Evolutionary conservation across 2,888 invertebrate genomes (phyloP).

Genomic region (Yponomeuta sedellus): DNA sequence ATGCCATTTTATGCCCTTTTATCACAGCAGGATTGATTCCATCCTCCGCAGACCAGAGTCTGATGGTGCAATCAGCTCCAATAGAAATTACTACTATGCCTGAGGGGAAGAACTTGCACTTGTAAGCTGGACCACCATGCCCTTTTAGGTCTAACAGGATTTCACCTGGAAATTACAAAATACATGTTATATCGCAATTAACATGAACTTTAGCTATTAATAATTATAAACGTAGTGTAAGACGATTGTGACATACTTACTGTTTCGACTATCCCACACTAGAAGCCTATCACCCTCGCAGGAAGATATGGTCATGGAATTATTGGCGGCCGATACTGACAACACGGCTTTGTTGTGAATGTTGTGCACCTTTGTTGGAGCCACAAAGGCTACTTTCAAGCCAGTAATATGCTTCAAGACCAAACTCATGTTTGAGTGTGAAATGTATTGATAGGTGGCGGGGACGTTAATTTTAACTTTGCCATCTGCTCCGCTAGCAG

Average conservation of each 20-base stretch:
- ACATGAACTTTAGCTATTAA: not conserved
- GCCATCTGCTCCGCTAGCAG: constrained; percentile 44
- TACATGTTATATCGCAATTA: not conserved
- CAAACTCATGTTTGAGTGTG: constrained; percentile 54
- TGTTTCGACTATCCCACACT: constrained; percentile 80
- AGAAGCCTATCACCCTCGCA: constrained; percentile 76
- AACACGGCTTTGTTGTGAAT: constrained; percentile 69
- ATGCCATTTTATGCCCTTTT: constrained; percentile 79
- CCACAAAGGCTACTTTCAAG: constrained; percentile 66
- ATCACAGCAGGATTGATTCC: constrained; percentile 81
- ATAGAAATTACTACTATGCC: constrained; percentile 80
- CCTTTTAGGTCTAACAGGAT: constrained; percentile 72
- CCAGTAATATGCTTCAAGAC: constrained; percentile 64
- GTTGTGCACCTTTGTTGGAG: constrained; percentile 65
- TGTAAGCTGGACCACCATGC: constrained; percentile 81
- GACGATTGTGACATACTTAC: constrained; percentile 37
- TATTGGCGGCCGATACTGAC: constrained; percentile 76
- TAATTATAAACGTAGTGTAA: no score
- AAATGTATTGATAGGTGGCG: constrained; percentile 56
- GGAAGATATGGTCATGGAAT: constrained; percentile 79
- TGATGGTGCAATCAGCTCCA: constrained; percentile 81
- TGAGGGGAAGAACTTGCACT: constrained; percentile 82
- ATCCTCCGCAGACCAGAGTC: constrained; percentile 82
- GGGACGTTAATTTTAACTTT: constrained; percentile 60
- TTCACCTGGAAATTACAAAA: constrained; percentile 46